Evolutionary conservation across 2,797 vertebrate species (phyloP), one percentile per base, ranked within the genome.

Genomic region (Hemitrygon akajei): DNA sequence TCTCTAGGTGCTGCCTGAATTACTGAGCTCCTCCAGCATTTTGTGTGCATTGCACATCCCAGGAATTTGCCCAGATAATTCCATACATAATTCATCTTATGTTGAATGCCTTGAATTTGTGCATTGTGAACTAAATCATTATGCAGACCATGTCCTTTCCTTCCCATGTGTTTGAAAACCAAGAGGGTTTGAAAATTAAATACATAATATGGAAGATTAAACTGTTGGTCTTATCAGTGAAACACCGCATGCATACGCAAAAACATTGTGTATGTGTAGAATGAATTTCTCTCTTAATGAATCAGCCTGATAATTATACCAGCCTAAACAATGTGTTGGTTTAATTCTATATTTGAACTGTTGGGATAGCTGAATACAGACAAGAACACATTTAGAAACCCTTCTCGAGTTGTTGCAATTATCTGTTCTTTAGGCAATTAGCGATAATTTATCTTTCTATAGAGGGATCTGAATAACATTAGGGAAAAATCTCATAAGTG

Each of bases 251-350:
- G 16, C 86, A 22, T 14, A 37, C 60, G 18, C 86, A 89, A 89
- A 20, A 69, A 60, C 37, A 69, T 69, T 6, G 63, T 20, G 30
- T 69, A 89, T 20, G 60, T 34, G 6, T 7, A 3, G 63, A 89
- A 89, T 89, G 37, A 89, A 89, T 69, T 89, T 89, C 86, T 22
- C n/a, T 37, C 86, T 66, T 89, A 69, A 89, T 89, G 60, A 69
- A 89, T 89, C 63, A 34, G 63, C 69, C 86, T 89, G 86, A 12
- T 89, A 89, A 89, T 89, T 89, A 89, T 89, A 89, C 58, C 63
- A n/a, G 14, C n/a, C 60, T 69, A 86, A 86, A 86, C 56, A 86
- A 60, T 25, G 14, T n/a, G 86, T 37, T 89, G 60, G 86, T 89
- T 89, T 37, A 89, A 89, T 69, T 63, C 60, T 60, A 66, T n/a